Percentiles rank a stretch among this genome's conserved stretches.
Conservation (phyloP, 2,888 invertebrate species). For the Tipula vernalis region DNA sequence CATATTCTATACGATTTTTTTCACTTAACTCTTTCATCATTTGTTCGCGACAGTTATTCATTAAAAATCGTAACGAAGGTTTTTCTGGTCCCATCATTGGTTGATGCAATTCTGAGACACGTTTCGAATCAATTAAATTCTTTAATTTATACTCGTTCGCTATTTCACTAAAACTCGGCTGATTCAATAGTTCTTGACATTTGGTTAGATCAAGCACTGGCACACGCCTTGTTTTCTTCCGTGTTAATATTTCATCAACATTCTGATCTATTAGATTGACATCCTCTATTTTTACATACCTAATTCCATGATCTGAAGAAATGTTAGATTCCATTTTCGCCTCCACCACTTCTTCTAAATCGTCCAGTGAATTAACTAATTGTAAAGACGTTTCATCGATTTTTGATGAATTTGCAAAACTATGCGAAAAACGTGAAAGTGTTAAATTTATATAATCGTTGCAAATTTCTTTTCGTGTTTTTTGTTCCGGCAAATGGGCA, state of each 20-base stretch:
- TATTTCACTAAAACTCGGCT: background rate
- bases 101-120: background rate
- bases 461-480: background rate
- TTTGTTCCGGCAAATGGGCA: background rate
- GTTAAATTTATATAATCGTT: background rate
- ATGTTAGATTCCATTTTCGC: background rate
- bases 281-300: background rate
- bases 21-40: background rate
- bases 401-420: background rate
- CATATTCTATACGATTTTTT: background rate
- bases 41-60: background rate
- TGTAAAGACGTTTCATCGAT: background rate
- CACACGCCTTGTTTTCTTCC: background rate
- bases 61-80: background rate
- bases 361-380: background rate
- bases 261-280: background rate
- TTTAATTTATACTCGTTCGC: background rate
- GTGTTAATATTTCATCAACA: background rate
- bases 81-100: background rate
- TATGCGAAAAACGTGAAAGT: background rate
- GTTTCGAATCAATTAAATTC: background rate
- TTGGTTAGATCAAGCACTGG: background rate
- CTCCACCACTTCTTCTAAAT: background rate
- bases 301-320: background rate
- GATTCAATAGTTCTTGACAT: background rate